Conservation (phyloP, 2,797 vertebrate genomes). For the Florisuga fusca region DNA sequence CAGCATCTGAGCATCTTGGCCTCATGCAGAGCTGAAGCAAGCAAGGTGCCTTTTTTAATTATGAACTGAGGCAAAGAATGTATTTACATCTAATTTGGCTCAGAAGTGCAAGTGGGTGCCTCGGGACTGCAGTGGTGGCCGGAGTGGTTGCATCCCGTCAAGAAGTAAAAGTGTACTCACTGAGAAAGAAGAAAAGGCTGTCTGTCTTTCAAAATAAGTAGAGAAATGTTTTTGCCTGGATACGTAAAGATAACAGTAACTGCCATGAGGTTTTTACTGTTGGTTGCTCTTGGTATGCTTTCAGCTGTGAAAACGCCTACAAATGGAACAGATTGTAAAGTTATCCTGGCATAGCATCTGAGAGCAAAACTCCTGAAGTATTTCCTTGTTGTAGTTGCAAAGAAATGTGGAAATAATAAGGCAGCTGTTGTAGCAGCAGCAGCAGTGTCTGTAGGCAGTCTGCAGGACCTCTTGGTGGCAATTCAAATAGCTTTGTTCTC, state of each 20-base stretch:
- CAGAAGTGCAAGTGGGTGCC: accelerated
- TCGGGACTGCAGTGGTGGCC: neutral
- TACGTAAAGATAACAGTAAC: neutral
- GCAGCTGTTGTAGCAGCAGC: slow-evolving; percentile 35
- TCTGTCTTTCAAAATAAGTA: neutral
- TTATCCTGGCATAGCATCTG: slow-evolving; percentile 56
- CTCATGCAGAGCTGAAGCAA: neutral
- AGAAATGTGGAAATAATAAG: slow-evolving; percentile 63
- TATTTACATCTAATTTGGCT: neutral
- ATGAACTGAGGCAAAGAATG: neutral
- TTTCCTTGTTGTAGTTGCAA: slow-evolving; percentile 18
- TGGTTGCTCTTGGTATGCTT: neutral
- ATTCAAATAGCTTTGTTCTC: neutral
- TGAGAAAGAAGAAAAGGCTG: neutral
- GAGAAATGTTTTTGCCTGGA: neutral
- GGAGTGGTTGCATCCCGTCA: neutral
- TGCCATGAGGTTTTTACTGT: neutral
- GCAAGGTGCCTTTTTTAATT: neutral
- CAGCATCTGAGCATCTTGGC: neutral
- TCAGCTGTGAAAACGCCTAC: slow-evolving; percentile 48
- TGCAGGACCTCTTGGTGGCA: neutral
- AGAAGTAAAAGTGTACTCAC: neutral
- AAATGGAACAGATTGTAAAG: slow-evolving; percentile 42
- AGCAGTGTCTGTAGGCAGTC: neutral
- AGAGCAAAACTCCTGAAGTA: slow-evolving; percentile 25